A percentile compares a stretch with the other conserved stretches of the same genome.
Evolutionary conservation across 2,888 invertebrate genomes (phyloP).

Genomic region (Malacosoma neustria): DNA sequence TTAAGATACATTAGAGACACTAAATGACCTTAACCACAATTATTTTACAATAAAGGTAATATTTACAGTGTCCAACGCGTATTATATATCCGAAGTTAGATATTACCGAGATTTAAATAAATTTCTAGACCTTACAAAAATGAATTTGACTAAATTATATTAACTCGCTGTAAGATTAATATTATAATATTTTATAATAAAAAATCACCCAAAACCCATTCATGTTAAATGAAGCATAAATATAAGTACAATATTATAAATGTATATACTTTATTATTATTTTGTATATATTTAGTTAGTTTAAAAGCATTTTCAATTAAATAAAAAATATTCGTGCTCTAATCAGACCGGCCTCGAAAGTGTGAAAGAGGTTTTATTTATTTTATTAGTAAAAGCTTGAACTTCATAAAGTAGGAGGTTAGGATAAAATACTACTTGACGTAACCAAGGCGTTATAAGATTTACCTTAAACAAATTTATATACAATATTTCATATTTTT

Average conservation of each 20-base stretch:
- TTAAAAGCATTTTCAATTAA: not conserved
- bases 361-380: not conserved
- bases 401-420: not conserved
- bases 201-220: constrained; percentile 1
- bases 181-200: too few relatives aligned
- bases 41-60: too few relatives aligned
- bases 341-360: not conserved
- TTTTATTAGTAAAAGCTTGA: not conserved
- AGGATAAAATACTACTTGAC: not conserved
- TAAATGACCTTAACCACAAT: too few relatives aligned
- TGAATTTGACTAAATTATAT: too few relatives aligned
- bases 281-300: not conserved
- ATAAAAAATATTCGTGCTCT: not conserved
- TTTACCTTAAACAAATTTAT: too few relatives aligned
- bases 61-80: too few relatives aligned
- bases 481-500: too few relatives aligned
- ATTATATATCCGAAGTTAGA: too few relatives aligned
- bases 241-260: not conserved
- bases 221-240: not conserved
- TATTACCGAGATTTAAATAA: too few relatives aligned
- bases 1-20: too few relatives aligned
- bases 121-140: too few relatives aligned
- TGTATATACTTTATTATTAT: not conserved
- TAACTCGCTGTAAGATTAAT: too few relatives aligned
- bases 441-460: not conserved